These are phyloP conservation scores for Oedothorax gibbosus DNA, from an alignment of 1,140 invertebrate genomes.

Conservation along the genomic window DNA sequence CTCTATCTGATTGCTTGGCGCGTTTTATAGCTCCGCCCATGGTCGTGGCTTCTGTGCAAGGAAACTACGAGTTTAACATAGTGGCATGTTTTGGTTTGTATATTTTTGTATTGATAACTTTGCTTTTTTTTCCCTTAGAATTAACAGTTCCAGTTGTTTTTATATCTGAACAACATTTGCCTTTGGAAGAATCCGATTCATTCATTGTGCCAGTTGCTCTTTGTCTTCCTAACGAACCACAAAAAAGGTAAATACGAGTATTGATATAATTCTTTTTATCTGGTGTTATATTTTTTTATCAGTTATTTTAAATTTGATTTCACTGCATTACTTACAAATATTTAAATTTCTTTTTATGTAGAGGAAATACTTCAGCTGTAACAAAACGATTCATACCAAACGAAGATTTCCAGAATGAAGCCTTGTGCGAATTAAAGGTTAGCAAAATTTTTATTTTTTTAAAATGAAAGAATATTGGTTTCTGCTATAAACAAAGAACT, in stretches of 20 bases:
- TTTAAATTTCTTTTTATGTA: background rate
- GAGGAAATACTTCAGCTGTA: background rate
- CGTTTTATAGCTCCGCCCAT: no score
- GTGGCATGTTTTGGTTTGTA: background rate
- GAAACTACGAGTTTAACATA: no score
- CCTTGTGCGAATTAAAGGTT: conserved; percentile 1
- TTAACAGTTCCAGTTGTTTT: conserved; percentile 52
- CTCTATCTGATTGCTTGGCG: no score
- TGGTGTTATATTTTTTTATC: background rate
- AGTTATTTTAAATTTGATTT: background rate
- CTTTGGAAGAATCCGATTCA: conserved; percentile 34
- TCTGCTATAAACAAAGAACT: no score
- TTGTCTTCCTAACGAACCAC: conserved; percentile 19
- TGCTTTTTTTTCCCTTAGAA: conserved; percentile 2
- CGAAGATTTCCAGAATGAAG: conserved; percentile 22
- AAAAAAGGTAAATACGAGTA: background rate
- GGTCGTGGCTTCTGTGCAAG: no score
- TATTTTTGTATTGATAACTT: background rate
- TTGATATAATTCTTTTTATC: background rate
- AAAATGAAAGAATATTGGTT: no score
- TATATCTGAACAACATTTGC: conserved; percentile 48
- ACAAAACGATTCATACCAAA: background rate
- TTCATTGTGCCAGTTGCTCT: conserved; percentile 34
- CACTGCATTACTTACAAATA: background rate
- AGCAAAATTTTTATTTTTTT: background rate